phyloP scores from a whole-genome alignment of 2,113 vertebrate species.

The Himantopus leucocephalus region DNA sequence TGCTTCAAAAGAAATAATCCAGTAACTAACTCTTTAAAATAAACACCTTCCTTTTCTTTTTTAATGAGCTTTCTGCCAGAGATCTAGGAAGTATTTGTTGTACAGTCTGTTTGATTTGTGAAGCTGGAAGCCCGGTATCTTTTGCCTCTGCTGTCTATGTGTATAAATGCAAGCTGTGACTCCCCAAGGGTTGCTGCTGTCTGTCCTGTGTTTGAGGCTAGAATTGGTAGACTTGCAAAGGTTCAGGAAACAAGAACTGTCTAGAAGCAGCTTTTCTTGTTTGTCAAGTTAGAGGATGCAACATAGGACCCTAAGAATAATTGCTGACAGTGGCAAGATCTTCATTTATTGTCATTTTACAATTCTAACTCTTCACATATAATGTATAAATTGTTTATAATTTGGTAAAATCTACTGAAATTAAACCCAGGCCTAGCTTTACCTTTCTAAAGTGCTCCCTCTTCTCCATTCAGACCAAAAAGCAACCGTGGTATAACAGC shows the following conservation, averaged over 20 bases:
- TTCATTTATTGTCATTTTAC: not conserved
- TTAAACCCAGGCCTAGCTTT: not conserved
- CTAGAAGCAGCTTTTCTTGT: not conserved
- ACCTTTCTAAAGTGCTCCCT: not conserved
- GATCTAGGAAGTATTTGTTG: not conserved
- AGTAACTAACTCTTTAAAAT: not conserved
- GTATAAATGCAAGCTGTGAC: not conserved
- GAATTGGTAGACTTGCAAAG: not conserved
- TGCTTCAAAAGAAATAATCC: not conserved
- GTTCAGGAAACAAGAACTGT: not conserved
- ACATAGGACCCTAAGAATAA: not conserved
- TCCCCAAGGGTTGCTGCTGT: not conserved
- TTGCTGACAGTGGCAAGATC: not conserved
- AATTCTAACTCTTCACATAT: not conserved
- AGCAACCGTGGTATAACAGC: slow-evolving; percentile 96
- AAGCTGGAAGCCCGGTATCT: not conserved
- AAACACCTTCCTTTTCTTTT: not conserved
- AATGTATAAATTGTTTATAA: not conserved
- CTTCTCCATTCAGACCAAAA: slow-evolving; percentile 83
- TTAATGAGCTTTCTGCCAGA: not conserved
- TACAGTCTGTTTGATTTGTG: not conserved
- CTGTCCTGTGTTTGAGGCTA: not conserved
- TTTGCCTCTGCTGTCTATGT: not conserved
- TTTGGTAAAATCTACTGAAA: not conserved
- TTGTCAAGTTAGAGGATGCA: not conserved